Evolutionary conservation across 2,113 vertebrate genomes (phyloP).

Genomic region (Seriola quinqueradiata): DNA sequence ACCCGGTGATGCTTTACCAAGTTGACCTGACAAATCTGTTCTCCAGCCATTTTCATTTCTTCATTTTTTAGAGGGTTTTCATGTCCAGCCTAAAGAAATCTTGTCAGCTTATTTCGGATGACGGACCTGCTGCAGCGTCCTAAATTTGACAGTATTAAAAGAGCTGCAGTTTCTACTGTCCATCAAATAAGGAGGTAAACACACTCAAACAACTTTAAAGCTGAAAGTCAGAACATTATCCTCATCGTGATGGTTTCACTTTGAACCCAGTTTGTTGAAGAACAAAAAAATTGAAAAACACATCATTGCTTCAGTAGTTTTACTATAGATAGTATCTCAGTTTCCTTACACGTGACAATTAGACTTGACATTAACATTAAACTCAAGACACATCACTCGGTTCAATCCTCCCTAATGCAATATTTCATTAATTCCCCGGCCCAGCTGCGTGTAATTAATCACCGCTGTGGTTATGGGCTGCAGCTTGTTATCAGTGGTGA

Average conservation of each 20-base stretch:
- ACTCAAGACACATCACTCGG: constrained; percentile 13
- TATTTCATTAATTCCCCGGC: constrained; percentile 51
- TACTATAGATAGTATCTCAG: background rate
- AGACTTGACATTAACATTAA: background rate
- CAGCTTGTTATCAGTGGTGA: constrained; percentile 52
- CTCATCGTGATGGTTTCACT: background rate
- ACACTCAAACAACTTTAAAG: too few relatives aligned
- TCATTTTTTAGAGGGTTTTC: too few relatives aligned
- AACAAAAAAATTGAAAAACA: background rate
- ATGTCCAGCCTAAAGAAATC: too few relatives aligned
- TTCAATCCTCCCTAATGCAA: constrained; percentile 31
- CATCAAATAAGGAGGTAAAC: too few relatives aligned
- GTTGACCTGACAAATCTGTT: too few relatives aligned
- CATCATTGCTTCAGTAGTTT: background rate
- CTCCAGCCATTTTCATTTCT: too few relatives aligned
- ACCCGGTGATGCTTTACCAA: too few relatives aligned
- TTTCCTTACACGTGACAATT: constrained; percentile 7
- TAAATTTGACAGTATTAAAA: too few relatives aligned
- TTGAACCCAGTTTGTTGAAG: background rate
- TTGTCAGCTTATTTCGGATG: too few relatives aligned
- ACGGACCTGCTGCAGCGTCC: too few relatives aligned
- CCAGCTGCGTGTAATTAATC: constrained; percentile 71
- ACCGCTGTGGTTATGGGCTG: constrained; percentile 56
- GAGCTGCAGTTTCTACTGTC: too few relatives aligned
- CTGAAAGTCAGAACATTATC: too few relatives aligned